Conservation (phyloP, 2,888 invertebrate species). For the Amphimallon solstitiale region DNA sequence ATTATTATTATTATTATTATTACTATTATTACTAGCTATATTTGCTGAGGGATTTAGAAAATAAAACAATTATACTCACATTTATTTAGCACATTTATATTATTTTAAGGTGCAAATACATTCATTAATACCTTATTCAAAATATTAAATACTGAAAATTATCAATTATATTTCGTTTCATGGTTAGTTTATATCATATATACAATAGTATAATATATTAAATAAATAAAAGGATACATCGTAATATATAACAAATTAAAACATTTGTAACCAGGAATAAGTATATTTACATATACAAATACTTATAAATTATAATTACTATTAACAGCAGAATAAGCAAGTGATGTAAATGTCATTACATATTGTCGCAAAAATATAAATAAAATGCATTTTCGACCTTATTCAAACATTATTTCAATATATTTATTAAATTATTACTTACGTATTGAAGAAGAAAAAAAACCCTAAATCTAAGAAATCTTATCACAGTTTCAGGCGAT, state of each 20-base stretch:
- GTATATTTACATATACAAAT: constrained; percentile 35
- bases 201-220: constrained; percentile 23
- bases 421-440: neutral
- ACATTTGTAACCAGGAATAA: constrained; percentile 43
- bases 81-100: constrained; percentile 26
- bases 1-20: no score
- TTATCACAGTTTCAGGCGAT: constrained; percentile 21
- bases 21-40: no score
- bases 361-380: no score
- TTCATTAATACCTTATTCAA: constrained; percentile 30
- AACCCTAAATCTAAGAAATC: constrained; percentile 8
- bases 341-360: neutral
- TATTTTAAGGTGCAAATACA: constrained; percentile 27
- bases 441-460: neutral
- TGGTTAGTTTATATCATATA: constrained; percentile 25
- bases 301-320: constrained; percentile 31
- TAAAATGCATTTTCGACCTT: neutral
- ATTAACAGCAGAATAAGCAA: constrained; percentile 26
- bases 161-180: constrained; percentile 19
- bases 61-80: neutral
- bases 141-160: constrained; percentile 37
- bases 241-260: constrained; percentile 43
- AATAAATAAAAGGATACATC: constrained; percentile 34
- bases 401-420: neutral
- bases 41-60: no score